phyloP scores from a whole-genome alignment of 2,113 vertebrate species.

The Callocephalon fimbriatum region DNA sequence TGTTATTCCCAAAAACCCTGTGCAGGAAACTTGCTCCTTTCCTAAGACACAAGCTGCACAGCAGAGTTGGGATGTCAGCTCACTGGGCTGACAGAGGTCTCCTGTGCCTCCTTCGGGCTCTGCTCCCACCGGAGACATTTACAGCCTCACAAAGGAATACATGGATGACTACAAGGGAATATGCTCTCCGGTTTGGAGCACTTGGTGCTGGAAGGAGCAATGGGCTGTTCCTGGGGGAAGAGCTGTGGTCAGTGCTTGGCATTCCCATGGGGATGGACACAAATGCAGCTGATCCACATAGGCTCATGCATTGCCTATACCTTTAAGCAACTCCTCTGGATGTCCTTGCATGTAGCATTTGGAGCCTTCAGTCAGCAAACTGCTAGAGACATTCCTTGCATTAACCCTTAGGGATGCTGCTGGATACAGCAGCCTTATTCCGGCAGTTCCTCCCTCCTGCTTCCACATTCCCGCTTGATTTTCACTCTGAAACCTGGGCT shows the following conservation, averaged over 20 bases:
- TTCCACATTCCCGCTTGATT: neutral
- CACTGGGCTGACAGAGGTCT: rapidly evolving
- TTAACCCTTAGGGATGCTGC: neutral
- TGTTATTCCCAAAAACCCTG: neutral
- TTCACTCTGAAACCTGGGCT: neutral
- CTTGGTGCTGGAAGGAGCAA: neutral
- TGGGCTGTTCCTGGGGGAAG: neutral
- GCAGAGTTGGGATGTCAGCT: neutral
- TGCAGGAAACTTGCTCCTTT: neutral
- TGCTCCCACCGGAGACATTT: neutral
- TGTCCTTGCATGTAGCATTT: neutral
- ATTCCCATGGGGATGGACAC: neutral
- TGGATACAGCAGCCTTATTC: neutral
- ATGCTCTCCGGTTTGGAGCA: neutral
- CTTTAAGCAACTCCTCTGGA: neutral
- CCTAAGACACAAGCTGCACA: neutral
- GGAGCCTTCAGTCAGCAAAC: neutral
- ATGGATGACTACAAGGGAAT: rapidly evolving
- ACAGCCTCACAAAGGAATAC: neutral
- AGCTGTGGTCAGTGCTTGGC: neutral
- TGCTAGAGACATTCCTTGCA: neutral
- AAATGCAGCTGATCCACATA: neutral
- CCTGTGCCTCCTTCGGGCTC: neutral
- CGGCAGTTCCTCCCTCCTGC: neutral
- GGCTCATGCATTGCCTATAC: neutral